Evolutionary conservation across 1,140 invertebrate species (phyloP), one percentile per base, ranked within the genome.

Genomic region (Colletes latitarsis): DNA sequence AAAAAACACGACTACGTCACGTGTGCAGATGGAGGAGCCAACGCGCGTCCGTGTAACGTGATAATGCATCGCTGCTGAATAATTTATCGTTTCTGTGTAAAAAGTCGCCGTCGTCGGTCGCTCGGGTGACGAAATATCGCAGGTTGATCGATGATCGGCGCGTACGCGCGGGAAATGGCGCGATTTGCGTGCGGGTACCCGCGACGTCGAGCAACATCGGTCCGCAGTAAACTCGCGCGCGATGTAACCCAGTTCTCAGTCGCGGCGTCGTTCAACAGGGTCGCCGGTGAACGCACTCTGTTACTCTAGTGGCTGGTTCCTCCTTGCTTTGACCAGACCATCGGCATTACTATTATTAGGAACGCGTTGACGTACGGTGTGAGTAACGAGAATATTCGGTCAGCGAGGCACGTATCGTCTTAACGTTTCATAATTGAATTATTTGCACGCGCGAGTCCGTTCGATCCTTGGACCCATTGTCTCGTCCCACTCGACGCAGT

Each of bases 241-340:
- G 53, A 57, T 52, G 69, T 85, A 86, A 86, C 84, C 84, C 76
- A 86, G 74, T 86, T 86, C 83, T 85, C 79, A 85, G 71, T 52
- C 30, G 46, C 55, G 69, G 58, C 68, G 68, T 53, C 70, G 79
- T 81, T 71, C 62, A 66, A 73, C 68, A 83, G 73, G 67, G 68
- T 58, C 83, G 77, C 67, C 82, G 77, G 77, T 85, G 77, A 84
- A 77, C 77, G 83, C 71, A 85, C 83, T 81, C 79, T 63, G 19
- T 71, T 85, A 82, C 83, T 69, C 64, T 69, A 67, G 21, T 64
- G 55, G 58, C 39, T 68, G 68, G 84, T 85, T 85, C 72, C 66
- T 9, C 72, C 55, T 2, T 41, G 49, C 70, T 62, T 77, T 62
- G 52, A 43, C 57, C 49, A 49, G 74, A 39, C 17, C 69, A 77